phyloP scores from a whole-genome alignment of 2,113 vertebrate species.

The Oncorhynchus masou region DNA sequence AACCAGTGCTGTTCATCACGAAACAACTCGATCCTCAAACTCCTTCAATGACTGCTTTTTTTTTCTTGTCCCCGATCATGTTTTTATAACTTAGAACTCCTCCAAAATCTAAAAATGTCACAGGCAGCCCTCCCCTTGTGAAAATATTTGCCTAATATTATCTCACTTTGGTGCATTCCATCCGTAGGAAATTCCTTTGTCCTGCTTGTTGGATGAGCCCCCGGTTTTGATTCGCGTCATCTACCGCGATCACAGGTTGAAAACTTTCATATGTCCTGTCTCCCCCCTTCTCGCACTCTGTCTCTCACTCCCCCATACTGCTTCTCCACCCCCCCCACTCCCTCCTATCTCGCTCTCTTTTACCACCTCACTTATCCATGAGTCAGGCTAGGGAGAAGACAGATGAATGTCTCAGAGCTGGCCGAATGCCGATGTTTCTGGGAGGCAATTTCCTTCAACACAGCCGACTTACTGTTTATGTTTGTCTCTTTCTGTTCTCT shows the following conservation, averaged over 20 bases:
- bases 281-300: slow-evolving; percentile 25
- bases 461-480: slow-evolving; percentile 66
- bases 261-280: slow-evolving; percentile 64
- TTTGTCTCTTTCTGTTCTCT: slow-evolving; percentile 65
- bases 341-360: slow-evolving; percentile 24
- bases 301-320: slow-evolving; percentile 16
- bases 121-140: slow-evolving; percentile 27
- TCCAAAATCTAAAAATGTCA: slow-evolving; percentile 30
- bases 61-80: slow-evolving; percentile 7
- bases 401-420: slow-evolving; percentile 69
- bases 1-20: not conserved
- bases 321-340: slow-evolving; percentile 27
- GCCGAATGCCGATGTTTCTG: slow-evolving; percentile 70
- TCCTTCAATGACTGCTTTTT: slow-evolving; percentile 12
- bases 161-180: slow-evolving; percentile 50
- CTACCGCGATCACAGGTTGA: slow-evolving; percentile 61
- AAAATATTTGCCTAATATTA: slow-evolving; percentile 46
- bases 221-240: slow-evolving; percentile 58
- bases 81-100: slow-evolving; percentile 42
- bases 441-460: slow-evolving; percentile 74
- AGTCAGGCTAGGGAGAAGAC: slow-evolving; percentile 65
- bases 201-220: slow-evolving; percentile 46
- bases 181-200: slow-evolving; percentile 53
- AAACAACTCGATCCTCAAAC: not conserved
- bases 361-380: slow-evolving; percentile 34